Conservation (phyloP, 2,113 vertebrate species). For the Stegastes partitus region DNA sequence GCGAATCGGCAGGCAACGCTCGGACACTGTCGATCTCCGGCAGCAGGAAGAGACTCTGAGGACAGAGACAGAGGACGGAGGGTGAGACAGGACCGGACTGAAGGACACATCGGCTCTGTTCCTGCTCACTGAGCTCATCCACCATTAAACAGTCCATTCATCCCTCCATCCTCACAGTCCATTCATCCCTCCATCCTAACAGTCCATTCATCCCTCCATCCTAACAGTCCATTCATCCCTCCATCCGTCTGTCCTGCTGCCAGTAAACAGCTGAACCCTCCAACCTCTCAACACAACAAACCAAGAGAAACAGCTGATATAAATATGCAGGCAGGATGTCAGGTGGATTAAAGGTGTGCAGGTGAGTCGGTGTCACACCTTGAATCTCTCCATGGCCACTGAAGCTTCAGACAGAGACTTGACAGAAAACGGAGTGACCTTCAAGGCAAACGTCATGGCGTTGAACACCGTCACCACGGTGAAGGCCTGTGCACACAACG, state of each 20-base stretch:
- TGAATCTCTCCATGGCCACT: conserved; percentile 92
- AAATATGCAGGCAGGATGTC: background rate
- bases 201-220: too few relatives aligned
- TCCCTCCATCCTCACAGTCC: too few relatives aligned
- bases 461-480: conserved; percentile 97
- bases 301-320: too few relatives aligned
- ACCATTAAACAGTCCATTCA: too few relatives aligned
- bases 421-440: conserved; percentile 95
- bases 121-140: too few relatives aligned
- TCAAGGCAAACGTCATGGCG: conserved; percentile 96
- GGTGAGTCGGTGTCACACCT: conserved; percentile 77
- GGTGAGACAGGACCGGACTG: too few relatives aligned
- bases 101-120: too few relatives aligned
- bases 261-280: too few relatives aligned
- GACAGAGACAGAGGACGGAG: conserved; percentile 32
- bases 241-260: too few relatives aligned
- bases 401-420: conserved; percentile 94
- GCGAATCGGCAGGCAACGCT: conserved; percentile 88
- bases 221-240: too few relatives aligned
- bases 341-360: background rate
- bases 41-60: conserved; percentile 96
- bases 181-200: too few relatives aligned
- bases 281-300: too few relatives aligned
- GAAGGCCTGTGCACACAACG: conserved; percentile 86
- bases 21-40: conserved; percentile 92